Conservation (phyloP, 2,797 vertebrate species). For the Pangasius djambal region DNA sequence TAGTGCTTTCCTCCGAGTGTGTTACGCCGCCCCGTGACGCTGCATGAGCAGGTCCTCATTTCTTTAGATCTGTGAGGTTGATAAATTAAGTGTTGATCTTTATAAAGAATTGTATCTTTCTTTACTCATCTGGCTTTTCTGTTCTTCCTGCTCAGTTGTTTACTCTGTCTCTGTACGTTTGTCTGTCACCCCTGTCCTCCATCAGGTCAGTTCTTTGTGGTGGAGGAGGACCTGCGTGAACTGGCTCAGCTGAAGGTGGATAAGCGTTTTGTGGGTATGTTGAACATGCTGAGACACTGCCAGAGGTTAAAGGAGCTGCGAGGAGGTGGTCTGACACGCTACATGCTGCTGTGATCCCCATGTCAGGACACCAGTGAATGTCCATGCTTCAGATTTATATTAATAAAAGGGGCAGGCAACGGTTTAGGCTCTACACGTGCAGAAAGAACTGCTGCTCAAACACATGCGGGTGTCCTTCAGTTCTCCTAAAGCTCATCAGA, state of each 20-base stretch:
- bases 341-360: constrained; percentile 71
- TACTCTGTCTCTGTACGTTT: background rate
- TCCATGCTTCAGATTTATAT: background rate
- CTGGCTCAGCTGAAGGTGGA: constrained; percentile 83
- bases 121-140: background rate
- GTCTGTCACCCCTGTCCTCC: constrained; percentile 1
- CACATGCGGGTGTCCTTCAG: background rate
- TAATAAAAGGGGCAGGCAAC: background rate
- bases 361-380: background rate
- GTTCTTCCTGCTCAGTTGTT: background rate
- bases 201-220: constrained; percentile 86
- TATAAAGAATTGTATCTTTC: background rate
- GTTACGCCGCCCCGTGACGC: background rate
- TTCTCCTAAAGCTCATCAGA: background rate
- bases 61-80: background rate
- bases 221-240: constrained; percentile 87
- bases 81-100: background rate
- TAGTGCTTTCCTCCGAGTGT: background rate
- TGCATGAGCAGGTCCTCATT: no score
- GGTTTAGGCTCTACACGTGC: background rate
- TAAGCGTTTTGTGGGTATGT: constrained; percentile 83
- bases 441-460: background rate
- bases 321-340: constrained; percentile 77
- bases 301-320: constrained; percentile 82
- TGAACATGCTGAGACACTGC: constrained; percentile 91